Evolutionary conservation across 2,888 invertebrate species (phyloP), one percentile per base, ranked within the genome.

Genomic region (Zaprionus obscuricornis): DNA sequence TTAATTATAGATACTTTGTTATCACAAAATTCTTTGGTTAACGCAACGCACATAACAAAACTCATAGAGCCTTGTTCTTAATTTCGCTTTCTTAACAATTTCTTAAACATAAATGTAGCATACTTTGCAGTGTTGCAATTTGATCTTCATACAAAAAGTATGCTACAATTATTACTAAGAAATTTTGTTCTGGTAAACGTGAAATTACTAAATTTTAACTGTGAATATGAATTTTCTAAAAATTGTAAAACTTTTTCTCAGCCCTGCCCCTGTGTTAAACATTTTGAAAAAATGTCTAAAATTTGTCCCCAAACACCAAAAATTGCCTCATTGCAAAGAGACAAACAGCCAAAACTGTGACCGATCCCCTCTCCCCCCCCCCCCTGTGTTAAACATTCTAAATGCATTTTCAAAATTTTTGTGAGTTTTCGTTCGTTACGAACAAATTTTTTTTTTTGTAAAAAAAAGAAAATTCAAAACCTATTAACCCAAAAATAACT

Each of bases 341-440:
- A 20, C n/a, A 17, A 56, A 45, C 82, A 82, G 70, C 83, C 66
- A 63, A 29, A 62, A 56, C 71, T 75, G 75, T 75, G 78, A 77
- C n/a, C n/a, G n/a, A n/a, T n/a, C n/a, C n/a, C n/a, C n/a, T n/a
- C n/a, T n/a, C n/a, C n/a, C 16, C 22, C 10, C 27, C 16, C 14
- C 14, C 33, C 42, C 24, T 17, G 66, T 54, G 51, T 40, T 51
- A 46, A 18, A 29, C 37, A 62, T 66, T 57, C 58, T 11, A 65
- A 65, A 65, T 65, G 65, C 51, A 37, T 24, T 18, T 27, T 26
- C 17, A 4, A 10, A 27, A n/a, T n/a, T 33, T 37, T 56, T 66
- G 76, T 73, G 78, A 66, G 31, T 69, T 54, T 17, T 31, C 36
- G 58, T 59, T 73, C 47, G 50, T n/a, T n/a, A 64, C 52, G 52